Evolutionary conservation across 2,113 vertebrate genomes (phyloP), one percentile per base, ranked within the genome.

Genomic region (Nanger granti): DNA sequence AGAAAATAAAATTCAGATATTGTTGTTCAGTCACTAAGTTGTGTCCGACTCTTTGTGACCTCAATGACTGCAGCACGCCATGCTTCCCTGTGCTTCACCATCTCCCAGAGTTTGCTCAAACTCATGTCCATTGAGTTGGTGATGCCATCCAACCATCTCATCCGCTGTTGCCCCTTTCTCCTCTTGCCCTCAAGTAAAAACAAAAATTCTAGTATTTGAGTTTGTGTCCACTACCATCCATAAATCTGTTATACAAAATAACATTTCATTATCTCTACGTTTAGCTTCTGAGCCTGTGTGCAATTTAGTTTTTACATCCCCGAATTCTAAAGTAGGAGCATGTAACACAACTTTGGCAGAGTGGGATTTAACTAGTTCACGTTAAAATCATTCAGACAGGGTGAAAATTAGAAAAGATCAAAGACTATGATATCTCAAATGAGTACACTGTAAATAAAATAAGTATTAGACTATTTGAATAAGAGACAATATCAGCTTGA

Each of bases 271-370:
- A 11, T 47, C 15, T 85, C 91, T 29, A 57, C 60, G 73, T 55
- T n/a, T 12, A 60, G 2, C 2, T 37, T 11, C 8, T 57, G 79
- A 87, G 9, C 26, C 80, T 34, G 1, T 41, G 31, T 1, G 28
- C 22, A 37, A 28, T 11, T 17, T 37, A 8, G 2, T 34, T 52
- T 87, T 11, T 4, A 44, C 0, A 18, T 34, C 24, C 73, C 11
- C 3, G 17, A 47, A 37, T 13, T 20, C 13, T 41, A 4, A 5
- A 24, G 15, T 1, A 93, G 2, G 5, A 62, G 8, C 2, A 0
- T 7, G 1, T 24, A 26, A 60, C 49, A 60, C 9, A 17, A 2
- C 22, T 8, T 44, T 15, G 3, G n/a, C 2, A 15, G 18, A n/a
- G 8, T 13, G 11, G 0, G 10, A 4, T 8, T 79, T 20, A 5